A percentile compares a stretch with the other conserved stretches of the same genome.
Conservation (phyloP, 2,888 invertebrate genomes). For the Psylliodes chrysocephalus region DNA sequence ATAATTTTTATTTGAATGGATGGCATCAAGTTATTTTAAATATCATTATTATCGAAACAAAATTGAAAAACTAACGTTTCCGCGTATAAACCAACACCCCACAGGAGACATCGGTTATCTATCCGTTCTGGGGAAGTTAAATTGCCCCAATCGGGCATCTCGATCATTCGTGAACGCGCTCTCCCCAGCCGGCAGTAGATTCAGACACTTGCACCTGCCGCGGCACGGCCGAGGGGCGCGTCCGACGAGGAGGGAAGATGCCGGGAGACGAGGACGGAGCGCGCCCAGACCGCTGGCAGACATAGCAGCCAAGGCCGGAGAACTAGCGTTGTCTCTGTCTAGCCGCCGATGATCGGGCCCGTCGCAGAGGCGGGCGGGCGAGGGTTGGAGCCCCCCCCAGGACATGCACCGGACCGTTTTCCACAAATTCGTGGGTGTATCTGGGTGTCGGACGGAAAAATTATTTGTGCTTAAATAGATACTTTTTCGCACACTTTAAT, state of each 20-base stretch:
- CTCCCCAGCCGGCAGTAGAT: neutral
- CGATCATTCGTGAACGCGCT: neutral
- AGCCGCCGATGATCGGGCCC: neutral
- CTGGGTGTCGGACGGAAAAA: no score
- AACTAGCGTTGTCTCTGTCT: slow-evolving; percentile 33
- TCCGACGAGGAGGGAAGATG: slow-evolving; percentile 23
- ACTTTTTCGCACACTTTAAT: no score
- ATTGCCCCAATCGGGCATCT: no score
- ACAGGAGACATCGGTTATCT: no score
- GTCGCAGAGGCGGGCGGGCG: neutral
- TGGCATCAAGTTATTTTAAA: no score
- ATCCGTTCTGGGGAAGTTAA: no score
- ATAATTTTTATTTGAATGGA: no score
- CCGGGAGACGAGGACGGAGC: slow-evolving; percentile 21
- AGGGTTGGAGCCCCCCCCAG: neutral
- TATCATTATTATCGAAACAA: no score
- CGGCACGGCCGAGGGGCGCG: slow-evolving; percentile 33
- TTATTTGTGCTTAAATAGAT: no score
- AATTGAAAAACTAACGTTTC: no score
- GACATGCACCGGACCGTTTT: neutral
- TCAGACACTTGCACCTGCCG: slow-evolving; percentile 36
- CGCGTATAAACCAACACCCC: no score
- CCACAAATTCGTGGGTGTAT: no score
- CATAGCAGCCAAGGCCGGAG: slow-evolving; percentile 53
- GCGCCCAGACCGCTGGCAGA: slow-evolving; percentile 56